A percentile compares a stretch with the other conserved stretches of the same genome.
phyloP scores from a whole-genome alignment of 1,140 invertebrate genomes.

The Dinoponera quadriceps region DNA sequence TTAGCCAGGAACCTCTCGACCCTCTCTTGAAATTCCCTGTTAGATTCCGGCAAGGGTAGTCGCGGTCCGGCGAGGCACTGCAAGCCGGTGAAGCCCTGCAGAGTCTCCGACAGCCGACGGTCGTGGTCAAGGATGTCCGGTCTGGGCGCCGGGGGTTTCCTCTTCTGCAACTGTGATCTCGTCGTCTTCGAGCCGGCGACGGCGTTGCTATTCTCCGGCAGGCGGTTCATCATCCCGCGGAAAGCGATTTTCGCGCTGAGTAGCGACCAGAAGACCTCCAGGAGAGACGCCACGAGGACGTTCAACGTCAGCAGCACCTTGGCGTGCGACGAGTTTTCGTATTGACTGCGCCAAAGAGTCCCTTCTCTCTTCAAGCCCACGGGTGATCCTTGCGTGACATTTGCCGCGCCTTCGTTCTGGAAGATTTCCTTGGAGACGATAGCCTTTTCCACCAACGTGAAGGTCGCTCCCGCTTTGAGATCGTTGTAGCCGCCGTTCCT shows the following conservation, averaged over 20 bases:
- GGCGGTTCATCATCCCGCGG: constrained; percentile 87
- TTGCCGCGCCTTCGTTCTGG: constrained; percentile 7
- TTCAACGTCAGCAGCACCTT: constrained; percentile 85
- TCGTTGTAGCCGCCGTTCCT: not conserved
- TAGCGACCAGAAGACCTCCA: constrained; percentile 87
- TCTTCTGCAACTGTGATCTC: constrained; percentile 24
- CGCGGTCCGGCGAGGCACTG: constrained; percentile 70
- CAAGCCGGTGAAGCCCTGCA: constrained; percentile 69
- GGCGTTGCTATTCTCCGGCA: constrained; percentile 83
- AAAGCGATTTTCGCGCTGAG: constrained; percentile 87
- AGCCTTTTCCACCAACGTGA: constrained; percentile 6
- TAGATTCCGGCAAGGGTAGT: constrained; percentile 78
- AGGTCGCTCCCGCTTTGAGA: constrained; percentile 1
- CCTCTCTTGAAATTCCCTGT: constrained; percentile 76
- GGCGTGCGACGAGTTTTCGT: not conserved
- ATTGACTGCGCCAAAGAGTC: constrained; percentile 35
- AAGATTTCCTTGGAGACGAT: not conserved
- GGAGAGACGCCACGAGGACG: constrained; percentile 87
- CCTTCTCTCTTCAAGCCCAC: constrained; percentile 15
- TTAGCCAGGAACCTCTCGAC: constrained; percentile 79
- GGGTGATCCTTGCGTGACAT: constrained; percentile 17
- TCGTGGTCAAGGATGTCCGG: constrained; percentile 78
- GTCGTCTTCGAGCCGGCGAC: constrained; percentile 20
- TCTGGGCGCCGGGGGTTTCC: constrained; percentile 61
- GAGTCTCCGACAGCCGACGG: constrained; percentile 74